These are phyloP conservation scores for Nasua narica DNA, from an alignment of 2,797 vertebrate species.

Conservation along the genomic window DNA sequence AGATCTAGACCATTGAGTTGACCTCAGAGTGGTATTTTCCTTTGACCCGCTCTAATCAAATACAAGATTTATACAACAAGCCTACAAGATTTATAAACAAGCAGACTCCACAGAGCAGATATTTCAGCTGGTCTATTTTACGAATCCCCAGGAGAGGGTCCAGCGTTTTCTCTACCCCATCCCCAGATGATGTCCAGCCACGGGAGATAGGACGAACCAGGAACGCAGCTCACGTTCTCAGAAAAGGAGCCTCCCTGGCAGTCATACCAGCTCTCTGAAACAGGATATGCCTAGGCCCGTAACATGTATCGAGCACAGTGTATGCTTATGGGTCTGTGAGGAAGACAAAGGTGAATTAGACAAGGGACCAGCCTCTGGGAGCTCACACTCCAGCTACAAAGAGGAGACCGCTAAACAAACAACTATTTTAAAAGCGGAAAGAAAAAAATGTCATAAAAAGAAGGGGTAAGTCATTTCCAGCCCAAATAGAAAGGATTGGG, in stretches of 20 bases:
- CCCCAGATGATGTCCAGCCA: not conserved
- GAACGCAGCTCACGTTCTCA: not conserved
- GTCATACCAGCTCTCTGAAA: not conserved
- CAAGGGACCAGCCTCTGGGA: not conserved
- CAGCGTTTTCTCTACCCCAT: not conserved
- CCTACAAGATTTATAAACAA: not conserved
- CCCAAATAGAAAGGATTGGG: not conserved
- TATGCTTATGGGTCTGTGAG: not conserved
- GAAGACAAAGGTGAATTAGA: not conserved
- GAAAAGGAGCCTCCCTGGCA: not conserved
- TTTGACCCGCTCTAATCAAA: not conserved
- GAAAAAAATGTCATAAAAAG: not conserved
- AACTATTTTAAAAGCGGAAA: not conserved
- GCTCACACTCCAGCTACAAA: not conserved
- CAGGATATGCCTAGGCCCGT: not conserved
- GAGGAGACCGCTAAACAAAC: not conserved
- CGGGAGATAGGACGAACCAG: not conserved
- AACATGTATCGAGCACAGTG: not conserved
- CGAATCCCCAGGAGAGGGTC: not conserved
- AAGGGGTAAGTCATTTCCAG: not conserved
- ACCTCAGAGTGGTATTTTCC: not conserved
- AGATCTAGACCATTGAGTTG: not conserved
- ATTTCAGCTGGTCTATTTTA: not conserved
- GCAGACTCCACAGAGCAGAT: not conserved
- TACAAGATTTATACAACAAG: too few species aligned